A percentile compares a stretch with the other conserved stretches of the same genome.
Conservation (phyloP, 2,113 vertebrate genomes). For the Theristicus caerulescens region DNA sequence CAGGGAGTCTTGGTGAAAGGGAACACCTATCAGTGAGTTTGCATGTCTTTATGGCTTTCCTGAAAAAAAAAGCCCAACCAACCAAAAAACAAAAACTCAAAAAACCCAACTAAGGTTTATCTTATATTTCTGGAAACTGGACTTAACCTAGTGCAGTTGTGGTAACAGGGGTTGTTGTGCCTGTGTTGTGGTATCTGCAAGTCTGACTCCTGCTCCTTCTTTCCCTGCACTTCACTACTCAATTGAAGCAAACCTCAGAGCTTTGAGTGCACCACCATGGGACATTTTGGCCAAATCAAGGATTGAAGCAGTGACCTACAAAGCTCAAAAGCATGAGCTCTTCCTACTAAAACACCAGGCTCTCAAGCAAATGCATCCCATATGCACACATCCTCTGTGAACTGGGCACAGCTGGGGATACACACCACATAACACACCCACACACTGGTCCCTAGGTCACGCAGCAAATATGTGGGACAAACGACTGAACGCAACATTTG, state of each 20-base stretch:
- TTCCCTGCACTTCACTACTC: not conserved
- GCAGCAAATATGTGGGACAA: not conserved
- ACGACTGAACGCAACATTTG: accelerated
- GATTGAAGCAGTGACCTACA: not conserved
- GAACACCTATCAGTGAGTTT: not conserved
- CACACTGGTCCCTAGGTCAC: not conserved
- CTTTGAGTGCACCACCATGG: not conserved
- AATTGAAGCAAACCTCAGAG: not conserved
- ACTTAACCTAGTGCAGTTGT: not conserved
- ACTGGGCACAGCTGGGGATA: not conserved
- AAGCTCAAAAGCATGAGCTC: not conserved
- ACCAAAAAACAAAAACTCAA: not conserved
- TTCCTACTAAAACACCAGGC: not conserved
- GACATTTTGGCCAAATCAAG: not conserved
- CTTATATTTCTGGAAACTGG: not conserved
- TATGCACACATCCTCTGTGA: not conserved
- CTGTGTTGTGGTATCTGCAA: not conserved
- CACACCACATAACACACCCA: not conserved
- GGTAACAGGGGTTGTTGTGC: not conserved
- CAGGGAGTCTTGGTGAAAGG: not conserved
- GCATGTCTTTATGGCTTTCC: not conserved
- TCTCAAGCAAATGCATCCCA: not conserved
- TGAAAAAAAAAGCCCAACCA: not conserved
- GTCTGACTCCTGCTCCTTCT: not conserved
- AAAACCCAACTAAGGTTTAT: not conserved